Conservation (phyloP, 2,888 invertebrate species). For the Archips crataeganus region DNA sequence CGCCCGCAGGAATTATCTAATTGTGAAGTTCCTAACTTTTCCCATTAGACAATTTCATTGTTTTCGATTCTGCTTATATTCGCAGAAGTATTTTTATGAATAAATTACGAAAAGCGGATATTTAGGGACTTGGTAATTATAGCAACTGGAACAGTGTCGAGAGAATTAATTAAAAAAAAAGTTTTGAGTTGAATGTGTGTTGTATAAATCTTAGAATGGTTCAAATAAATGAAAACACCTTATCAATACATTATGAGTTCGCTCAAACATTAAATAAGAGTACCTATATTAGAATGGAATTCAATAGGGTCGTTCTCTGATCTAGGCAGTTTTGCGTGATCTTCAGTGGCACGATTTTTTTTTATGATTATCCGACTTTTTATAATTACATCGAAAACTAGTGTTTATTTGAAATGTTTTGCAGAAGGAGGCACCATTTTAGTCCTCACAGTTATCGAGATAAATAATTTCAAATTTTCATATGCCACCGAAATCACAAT, state of each 20-base stretch:
- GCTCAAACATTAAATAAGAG: not conserved
- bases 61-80: slow-evolving; percentile 47
- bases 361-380: no score
- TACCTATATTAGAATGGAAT: not conserved
- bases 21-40: slow-evolving; percentile 56
- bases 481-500: no score
- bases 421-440: no score
- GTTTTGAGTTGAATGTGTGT: not conserved
- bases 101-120: slow-evolving; percentile 26
- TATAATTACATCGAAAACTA: no score
- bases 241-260: not conserved
- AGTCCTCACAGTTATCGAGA: no score
- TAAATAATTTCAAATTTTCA: no score
- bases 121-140: slow-evolving; percentile 26
- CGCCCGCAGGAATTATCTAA: slow-evolving; percentile 47
- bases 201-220: not conserved
- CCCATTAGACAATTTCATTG: slow-evolving; percentile 51
- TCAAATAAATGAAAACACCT: not conserved
- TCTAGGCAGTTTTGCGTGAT: no score
- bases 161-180: no score
- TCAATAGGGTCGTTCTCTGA: no score
- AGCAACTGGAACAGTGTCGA: slow-evolving; percentile 14
- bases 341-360: no score
- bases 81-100: slow-evolving; percentile 34
- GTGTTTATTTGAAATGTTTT: no score